These are phyloP conservation scores for Tylochromis polylepis DNA, from an alignment of 2,113 vertebrate genomes.

Conservation along the genomic window DNA sequence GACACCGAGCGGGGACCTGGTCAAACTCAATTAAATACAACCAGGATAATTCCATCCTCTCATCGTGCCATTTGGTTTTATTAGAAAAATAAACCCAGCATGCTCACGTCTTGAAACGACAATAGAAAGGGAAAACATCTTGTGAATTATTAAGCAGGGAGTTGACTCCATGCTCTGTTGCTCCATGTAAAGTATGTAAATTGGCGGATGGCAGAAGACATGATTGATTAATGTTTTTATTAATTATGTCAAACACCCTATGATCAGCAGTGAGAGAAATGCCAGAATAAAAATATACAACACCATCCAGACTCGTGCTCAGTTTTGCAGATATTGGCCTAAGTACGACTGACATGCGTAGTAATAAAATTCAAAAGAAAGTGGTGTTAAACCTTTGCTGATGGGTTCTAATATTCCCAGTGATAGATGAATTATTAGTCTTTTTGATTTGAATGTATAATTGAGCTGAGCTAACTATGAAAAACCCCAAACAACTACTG, in stretches of 20 bases:
- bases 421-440: slow-evolving; percentile 35
- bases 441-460: slow-evolving; percentile 31
- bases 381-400: background rate
- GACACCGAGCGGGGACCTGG: slow-evolving; percentile 52
- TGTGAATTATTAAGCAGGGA: slow-evolving; percentile 51
- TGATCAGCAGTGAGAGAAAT: background rate
- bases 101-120: slow-evolving; percentile 23
- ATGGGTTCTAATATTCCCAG: slow-evolving; percentile 23
- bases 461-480: background rate
- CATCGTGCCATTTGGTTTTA: slow-evolving; percentile 53
- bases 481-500: background rate
- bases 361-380: background rate
- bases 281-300: background rate
- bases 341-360: background rate
- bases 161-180: background rate
- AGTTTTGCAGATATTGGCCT: background rate
- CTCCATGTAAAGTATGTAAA: slow-evolving; percentile 54
- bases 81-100: slow-evolving; percentile 43
- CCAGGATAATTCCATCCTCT: slow-evolving; percentile 58
- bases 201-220: background rate
- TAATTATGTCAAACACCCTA: slow-evolving; percentile 32
- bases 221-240: slow-evolving; percentile 49
- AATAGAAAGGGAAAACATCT: slow-evolving; percentile 17
- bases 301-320: background rate
- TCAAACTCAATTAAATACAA: slow-evolving; percentile 70